Evolutionary conservation across 2,113 vertebrate genomes (phyloP).

Genomic region (Phalacrocorax aristotelis): DNA sequence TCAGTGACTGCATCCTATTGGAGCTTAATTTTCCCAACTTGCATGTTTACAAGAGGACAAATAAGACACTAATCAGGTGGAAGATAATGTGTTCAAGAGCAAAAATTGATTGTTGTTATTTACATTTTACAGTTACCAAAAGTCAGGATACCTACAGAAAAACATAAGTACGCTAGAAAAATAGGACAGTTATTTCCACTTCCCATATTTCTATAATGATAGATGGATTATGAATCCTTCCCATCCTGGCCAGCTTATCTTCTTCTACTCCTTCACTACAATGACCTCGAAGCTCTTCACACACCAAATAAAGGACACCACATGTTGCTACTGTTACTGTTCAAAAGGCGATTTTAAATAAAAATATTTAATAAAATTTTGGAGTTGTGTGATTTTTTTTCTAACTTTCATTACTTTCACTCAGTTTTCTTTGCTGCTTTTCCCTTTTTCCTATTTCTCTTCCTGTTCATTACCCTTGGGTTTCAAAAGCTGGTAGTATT

Average conservation of each 20-base stretch:
- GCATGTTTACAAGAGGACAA: not conserved
- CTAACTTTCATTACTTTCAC: not conserved
- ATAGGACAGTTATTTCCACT: not conserved
- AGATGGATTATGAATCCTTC: not conserved
- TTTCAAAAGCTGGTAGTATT: not conserved
- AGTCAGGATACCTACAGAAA: not conserved
- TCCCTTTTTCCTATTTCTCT: not conserved
- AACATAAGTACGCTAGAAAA: not conserved
- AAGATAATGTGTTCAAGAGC: not conserved
- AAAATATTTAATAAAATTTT: not conserved
- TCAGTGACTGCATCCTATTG: not conserved
- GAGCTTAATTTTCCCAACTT: not conserved
- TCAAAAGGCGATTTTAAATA: not conserved
- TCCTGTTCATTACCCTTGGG: not conserved
- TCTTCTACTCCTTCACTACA: not conserved
- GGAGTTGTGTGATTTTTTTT: too few species aligned
- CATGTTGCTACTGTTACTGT: not conserved
- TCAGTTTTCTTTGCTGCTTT: not conserved
- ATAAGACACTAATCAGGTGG: not conserved
- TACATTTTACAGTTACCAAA: not conserved
- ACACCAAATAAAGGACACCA: not conserved
- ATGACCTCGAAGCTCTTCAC: not conserved
- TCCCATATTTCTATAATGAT: not conserved
- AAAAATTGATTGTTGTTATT: not conserved
- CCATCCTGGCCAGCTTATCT: not conserved